These are phyloP conservation scores for Todiramphus saurophagus DNA, from an alignment of 2,113 vertebrate genomes.

Conservation along the genomic window DNA sequence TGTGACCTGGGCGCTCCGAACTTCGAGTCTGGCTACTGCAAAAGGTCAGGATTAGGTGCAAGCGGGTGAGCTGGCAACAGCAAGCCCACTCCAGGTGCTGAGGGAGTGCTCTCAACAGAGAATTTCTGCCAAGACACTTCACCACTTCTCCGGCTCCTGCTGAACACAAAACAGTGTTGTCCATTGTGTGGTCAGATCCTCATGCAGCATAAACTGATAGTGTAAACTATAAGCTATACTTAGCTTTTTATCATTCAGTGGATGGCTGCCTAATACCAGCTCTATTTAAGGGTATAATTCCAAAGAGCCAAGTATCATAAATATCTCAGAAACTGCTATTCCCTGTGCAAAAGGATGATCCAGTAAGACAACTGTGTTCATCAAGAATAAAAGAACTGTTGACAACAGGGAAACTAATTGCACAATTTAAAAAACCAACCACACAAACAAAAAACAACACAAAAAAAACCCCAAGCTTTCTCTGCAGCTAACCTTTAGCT, in stretches of 20 bases:
- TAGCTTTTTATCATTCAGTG: background rate
- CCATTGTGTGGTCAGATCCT: background rate
- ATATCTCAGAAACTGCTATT: background rate
- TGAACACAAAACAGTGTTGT: background rate
- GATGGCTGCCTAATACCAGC: background rate
- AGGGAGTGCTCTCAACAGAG: too few relatives aligned
- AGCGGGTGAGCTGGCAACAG: background rate
- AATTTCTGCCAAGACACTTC: background rate
- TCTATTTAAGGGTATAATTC: background rate
- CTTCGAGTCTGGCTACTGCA: background rate
- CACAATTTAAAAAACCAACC: background rate
- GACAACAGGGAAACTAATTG: background rate
- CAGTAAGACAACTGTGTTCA: background rate
- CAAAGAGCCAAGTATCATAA: background rate
- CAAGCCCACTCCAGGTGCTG: rapidly evolving
- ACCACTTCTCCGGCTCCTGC: background rate
- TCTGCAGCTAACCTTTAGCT: slow-evolving; percentile 4
- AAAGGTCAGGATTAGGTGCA: too few relatives aligned
- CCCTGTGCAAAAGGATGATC: background rate
- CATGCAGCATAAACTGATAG: background rate
- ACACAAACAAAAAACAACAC: background rate
- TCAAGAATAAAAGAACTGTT: background rate
- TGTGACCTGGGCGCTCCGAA: background rate
- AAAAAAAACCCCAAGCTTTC: background rate
- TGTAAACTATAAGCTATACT: background rate